Evolutionary conservation across 2,888 invertebrate genomes (phyloP).

Genomic region (Xanthostigma xanthostigma): DNA sequence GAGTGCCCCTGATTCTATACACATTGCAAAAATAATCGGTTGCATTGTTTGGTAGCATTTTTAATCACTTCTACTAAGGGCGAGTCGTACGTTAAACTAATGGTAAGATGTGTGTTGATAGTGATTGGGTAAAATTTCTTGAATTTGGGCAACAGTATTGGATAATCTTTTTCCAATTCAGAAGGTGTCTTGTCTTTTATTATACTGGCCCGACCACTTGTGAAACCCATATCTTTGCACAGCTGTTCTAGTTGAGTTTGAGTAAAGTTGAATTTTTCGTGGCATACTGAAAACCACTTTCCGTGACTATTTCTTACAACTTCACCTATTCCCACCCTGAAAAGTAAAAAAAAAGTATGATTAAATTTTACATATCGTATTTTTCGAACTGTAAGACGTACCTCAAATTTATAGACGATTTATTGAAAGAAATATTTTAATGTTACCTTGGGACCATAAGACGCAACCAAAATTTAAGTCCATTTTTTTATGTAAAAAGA

Average conservation of each 20-base stretch:
- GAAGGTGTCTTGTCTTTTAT: neutral
- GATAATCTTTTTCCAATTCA: too few species aligned
- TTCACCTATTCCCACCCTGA: slow-evolving; percentile 45
- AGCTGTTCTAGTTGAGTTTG: slow-evolving; percentile 39
- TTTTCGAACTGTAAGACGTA: too few species aligned
- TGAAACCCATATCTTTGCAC: slow-evolving; percentile 46
- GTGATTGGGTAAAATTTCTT: too few species aligned
- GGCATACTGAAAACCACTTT: slow-evolving; percentile 56
- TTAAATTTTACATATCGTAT: neutral
- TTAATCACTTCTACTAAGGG: neutral
- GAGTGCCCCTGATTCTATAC: neutral
- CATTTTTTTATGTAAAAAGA: too few species aligned
- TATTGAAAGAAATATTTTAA: too few species aligned
- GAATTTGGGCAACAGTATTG: too few species aligned
- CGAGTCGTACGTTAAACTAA: neutral
- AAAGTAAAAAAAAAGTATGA: slow-evolving; percentile 10
- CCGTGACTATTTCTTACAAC: slow-evolving; percentile 49
- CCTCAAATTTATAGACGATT: too few species aligned
- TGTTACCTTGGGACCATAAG: too few species aligned
- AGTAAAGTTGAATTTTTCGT: slow-evolving; percentile 31
- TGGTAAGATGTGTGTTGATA: too few species aligned
- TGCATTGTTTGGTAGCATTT: neutral
- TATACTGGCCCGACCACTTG: slow-evolving; percentile 33
- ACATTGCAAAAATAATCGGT: neutral
- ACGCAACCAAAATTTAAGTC: too few species aligned